Evolutionary conservation across 2,113 vertebrate species (phyloP).

Genomic region (Neodontobutis hainanensis): DNA sequence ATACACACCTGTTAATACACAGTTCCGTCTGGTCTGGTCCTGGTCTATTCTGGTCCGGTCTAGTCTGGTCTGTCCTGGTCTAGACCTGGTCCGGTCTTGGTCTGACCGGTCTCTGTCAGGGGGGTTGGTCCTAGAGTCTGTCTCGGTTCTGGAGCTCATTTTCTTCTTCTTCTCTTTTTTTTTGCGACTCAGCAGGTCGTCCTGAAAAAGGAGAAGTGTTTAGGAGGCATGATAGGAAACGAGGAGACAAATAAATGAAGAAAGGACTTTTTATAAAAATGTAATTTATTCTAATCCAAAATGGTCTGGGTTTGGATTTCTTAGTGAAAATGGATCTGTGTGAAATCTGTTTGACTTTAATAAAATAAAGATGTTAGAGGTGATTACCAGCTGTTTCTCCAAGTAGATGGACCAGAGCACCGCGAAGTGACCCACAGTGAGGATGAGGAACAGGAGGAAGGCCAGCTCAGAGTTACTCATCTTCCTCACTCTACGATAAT

Average conservation of each 20-base stretch:
- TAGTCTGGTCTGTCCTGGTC: slow-evolving; percentile 60
- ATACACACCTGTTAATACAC: not conserved
- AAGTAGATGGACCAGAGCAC: slow-evolving; percentile 99
- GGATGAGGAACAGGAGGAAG: slow-evolving; percentile 95
- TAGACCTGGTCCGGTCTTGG: slow-evolving; percentile 64
- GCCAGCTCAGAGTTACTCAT: slow-evolving; percentile 97
- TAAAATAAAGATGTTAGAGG: too few species aligned
- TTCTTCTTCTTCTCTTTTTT: slow-evolving; percentile 84
- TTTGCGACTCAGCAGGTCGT: slow-evolving; percentile 80
- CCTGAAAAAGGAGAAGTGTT: slow-evolving; percentile 66
- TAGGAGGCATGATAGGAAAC: not conserved
- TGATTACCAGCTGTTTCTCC: slow-evolving; percentile 92
- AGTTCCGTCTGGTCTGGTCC: slow-evolving; percentile 30
- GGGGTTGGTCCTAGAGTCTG: not conserved
- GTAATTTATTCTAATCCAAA: too few species aligned
- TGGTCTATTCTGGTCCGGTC: too few species aligned
- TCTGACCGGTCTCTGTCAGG: slow-evolving; percentile 65
- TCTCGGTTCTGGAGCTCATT: slow-evolving; percentile 54
- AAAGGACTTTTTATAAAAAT: too few species aligned
- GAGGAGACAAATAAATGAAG: too few species aligned
- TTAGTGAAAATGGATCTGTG: too few species aligned
- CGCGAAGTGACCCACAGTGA: slow-evolving; percentile 96
- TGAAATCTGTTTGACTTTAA: too few species aligned
- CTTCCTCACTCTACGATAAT: slow-evolving; percentile 96
- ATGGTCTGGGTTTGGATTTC: too few species aligned